phyloP scores from a whole-genome alignment of 2,888 invertebrate genomes.

The Nymphalis polychloros region DNA sequence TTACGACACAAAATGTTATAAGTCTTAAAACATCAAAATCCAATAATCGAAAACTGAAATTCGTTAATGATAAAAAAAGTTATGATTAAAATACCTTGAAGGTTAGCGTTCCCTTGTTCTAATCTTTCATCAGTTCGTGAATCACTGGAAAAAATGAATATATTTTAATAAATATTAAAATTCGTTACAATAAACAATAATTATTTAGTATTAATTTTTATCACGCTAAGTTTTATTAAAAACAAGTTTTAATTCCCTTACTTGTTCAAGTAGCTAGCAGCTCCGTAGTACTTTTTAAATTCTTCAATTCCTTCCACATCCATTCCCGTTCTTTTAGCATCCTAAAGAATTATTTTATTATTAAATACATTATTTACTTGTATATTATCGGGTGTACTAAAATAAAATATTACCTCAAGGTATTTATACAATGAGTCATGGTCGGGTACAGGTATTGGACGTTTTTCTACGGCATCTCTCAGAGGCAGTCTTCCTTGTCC shows the following conservation, averaged over 20 bases:
- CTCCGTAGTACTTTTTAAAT: constrained; percentile 67
- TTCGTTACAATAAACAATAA: too few relatives aligned
- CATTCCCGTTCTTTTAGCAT: constrained; percentile 49
- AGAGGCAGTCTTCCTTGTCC: constrained; percentile 81
- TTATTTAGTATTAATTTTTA: constrained; percentile 23
- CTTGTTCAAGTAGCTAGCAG: constrained; percentile 72
- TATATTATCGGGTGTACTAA: neutral
- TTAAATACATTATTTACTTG: neutral
- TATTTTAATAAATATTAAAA: too few relatives aligned
- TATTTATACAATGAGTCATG: constrained; percentile 55
- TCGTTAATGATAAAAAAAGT: too few relatives aligned
- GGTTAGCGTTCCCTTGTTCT: constrained; percentile 72
- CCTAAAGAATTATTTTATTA: constrained; percentile 43
- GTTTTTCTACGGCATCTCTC: constrained; percentile 86
- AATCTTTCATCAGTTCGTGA: constrained; percentile 65
- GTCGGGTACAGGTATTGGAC: constrained; percentile 71
- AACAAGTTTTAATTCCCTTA: constrained; percentile 45
- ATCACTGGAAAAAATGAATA: constrained; percentile 46
- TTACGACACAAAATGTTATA: too few relatives aligned
- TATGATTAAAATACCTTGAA: constrained; percentile 57
- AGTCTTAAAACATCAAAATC: too few relatives aligned
- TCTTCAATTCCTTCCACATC: constrained; percentile 42
- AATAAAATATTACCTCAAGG: constrained; percentile 50
- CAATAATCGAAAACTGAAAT: too few relatives aligned
- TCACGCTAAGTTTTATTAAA: constrained; percentile 9